phyloP scores from a whole-genome alignment of 2,888 invertebrate species.

The Cordilura impudica region DNA sequence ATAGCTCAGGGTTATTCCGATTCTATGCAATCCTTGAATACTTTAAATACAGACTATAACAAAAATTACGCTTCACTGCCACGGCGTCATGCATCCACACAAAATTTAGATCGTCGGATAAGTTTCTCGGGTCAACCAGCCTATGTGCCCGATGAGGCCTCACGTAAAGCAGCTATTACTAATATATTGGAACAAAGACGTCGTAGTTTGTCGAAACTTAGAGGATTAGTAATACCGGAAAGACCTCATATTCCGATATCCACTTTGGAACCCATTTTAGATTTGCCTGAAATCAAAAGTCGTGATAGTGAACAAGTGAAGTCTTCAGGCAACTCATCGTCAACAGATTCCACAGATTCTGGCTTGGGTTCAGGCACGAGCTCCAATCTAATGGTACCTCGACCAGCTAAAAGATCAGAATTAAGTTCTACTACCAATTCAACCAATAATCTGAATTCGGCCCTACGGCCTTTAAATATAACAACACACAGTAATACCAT shows the following conservation, averaged over 20 bases:
- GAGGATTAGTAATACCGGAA: slow-evolving; percentile 93
- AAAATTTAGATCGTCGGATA: slow-evolving; percentile 62
- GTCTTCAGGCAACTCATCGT: slow-evolving; percentile 72
- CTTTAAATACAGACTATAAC: slow-evolving; percentile 71
- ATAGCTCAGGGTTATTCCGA: slow-evolving; percentile 72
- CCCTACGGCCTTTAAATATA: slow-evolving; percentile 67
- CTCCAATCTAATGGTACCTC: slow-evolving; percentile 50
- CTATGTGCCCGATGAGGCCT: slow-evolving; percentile 75
- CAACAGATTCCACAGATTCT: slow-evolving; percentile 73
- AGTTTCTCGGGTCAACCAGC: slow-evolving; percentile 73
- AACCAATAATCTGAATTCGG: slow-evolving; percentile 26
- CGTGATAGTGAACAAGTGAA: slow-evolving; percentile 81
- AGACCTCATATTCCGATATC: slow-evolving; percentile 79
- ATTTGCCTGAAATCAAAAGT: slow-evolving; percentile 91
- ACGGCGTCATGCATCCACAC: slow-evolving; percentile 66
- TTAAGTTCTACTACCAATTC: slow-evolving; percentile 7
- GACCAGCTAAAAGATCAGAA: slow-evolving; percentile 67
- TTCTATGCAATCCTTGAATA: slow-evolving; percentile 76
- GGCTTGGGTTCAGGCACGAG: slow-evolving; percentile 67
- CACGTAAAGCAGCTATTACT: slow-evolving; percentile 83
- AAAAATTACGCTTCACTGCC: slow-evolving; percentile 71
- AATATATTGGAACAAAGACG: slow-evolving; percentile 89
- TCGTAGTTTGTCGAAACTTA: slow-evolving; percentile 89
- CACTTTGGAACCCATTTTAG: slow-evolving; percentile 81
- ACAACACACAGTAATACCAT: slow-evolving; percentile 68